phyloP scores from a whole-genome alignment of 2,113 vertebrate genomes.

The Pelodiscus sinensis region DNA sequence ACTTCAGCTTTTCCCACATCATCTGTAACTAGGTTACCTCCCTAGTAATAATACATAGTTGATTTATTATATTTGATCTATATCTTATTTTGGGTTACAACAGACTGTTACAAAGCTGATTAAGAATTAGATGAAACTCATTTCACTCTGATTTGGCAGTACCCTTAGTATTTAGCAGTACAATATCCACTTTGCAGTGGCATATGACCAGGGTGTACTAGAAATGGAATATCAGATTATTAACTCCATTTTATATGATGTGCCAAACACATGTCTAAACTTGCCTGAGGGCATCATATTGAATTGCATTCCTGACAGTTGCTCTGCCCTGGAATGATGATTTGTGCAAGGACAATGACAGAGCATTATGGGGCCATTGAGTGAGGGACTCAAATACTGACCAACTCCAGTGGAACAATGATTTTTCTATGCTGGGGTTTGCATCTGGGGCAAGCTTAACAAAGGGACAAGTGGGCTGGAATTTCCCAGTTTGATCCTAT shows the following conservation, averaged over 20 bases:
- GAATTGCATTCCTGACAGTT: slow-evolving; percentile 27
- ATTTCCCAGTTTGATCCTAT: background rate
- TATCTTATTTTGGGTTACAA: rapidly evolving
- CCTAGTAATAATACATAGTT: background rate
- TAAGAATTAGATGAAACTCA: background rate
- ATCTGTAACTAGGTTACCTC: too few relatives aligned
- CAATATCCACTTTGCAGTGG: background rate
- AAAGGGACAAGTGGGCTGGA: background rate
- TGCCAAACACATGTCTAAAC: slow-evolving; percentile 15
- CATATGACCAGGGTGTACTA: background rate
- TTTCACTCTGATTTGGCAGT: background rate
- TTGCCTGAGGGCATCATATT: background rate
- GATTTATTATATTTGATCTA: background rate
- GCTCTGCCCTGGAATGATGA: slow-evolving; percentile 16
- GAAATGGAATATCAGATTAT: slow-evolving; percentile 27
- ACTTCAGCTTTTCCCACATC: too few relatives aligned
- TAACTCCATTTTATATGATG: slow-evolving; percentile 31
- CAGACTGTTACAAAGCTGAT: background rate
- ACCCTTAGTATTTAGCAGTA: background rate
- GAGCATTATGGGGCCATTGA: background rate
- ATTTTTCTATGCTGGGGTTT: background rate
- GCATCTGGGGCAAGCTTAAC: background rate
- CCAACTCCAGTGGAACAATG: rapidly evolving
- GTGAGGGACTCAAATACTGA: rapidly evolving
- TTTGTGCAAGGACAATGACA: background rate